These are phyloP conservation scores for Austrolebias charrua DNA, from an alignment of 2,797 vertebrate genomes.

Conservation along the genomic window DNA sequence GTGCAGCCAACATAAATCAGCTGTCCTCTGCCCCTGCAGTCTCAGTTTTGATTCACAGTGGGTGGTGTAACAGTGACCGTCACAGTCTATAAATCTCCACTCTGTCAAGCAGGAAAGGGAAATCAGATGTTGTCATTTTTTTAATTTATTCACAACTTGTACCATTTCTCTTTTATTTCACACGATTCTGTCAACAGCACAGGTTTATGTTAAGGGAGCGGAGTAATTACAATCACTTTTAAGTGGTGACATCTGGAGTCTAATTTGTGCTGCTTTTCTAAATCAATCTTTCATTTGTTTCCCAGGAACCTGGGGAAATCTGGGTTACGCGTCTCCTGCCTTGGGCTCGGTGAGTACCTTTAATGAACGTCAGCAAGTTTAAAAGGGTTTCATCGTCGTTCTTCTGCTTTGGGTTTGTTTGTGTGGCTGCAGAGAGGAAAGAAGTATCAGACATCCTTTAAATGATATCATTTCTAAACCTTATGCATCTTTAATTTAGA, in stretches of 20 bases:
- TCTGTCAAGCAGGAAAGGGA: not conserved
- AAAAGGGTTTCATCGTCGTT: constrained; percentile 33
- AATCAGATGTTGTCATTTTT: not conserved
- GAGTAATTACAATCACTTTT: constrained; percentile 13
- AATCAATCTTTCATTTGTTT: constrained; percentile 59
- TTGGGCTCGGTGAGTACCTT: constrained; percentile 92
- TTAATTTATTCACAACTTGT: constrained; percentile 5
- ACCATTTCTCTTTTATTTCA: too few relatives aligned
- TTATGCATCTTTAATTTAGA: constrained; percentile 55
- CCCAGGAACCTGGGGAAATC: constrained; percentile 97
- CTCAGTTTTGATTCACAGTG: constrained; percentile 33
- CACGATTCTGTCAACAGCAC: not conserved
- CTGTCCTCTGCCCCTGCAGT: constrained; percentile 4
- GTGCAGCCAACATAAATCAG: constrained; percentile 22
- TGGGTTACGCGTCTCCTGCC: constrained; percentile 94
- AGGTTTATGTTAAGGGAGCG: not conserved
- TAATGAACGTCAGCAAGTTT: constrained; percentile 50
- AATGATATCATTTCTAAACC: constrained; percentile 22
- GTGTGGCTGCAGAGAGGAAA: constrained; percentile 2
- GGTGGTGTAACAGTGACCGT: constrained; percentile 22
- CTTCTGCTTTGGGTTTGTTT: constrained; percentile 21
- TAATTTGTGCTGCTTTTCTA: constrained; percentile 17
- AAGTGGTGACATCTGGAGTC: constrained; percentile 23
- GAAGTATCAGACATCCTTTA: not conserved
- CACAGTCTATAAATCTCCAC: constrained; percentile 1